A percentile compares a stretch with the other conserved stretches of the same genome.
Conservation (phyloP, 2,888 invertebrate species). For the Pseudococcus jackbeardsleyi region DNA sequence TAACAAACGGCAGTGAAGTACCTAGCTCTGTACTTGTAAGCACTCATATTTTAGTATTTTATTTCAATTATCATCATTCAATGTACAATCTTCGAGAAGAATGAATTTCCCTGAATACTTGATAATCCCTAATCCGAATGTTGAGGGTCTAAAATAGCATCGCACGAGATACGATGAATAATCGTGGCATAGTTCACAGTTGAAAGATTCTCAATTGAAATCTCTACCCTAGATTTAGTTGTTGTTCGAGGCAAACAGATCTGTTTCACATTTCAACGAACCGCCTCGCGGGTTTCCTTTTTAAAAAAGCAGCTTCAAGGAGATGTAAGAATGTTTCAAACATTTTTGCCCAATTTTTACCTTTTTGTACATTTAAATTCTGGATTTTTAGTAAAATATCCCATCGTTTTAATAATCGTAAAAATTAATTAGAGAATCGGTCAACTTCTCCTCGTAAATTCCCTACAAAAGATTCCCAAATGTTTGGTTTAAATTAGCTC, state of each 20-base stretch:
- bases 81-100: no score
- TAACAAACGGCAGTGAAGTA: neutral
- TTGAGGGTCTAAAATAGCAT: neutral
- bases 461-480: neutral
- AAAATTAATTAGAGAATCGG: neutral
- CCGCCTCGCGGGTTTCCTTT: neutral
- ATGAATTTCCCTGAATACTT: neutral
- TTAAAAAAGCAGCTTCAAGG: neutral
- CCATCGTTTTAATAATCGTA: neutral
- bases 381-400: neutral
- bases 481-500: neutral
- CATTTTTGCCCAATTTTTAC: neutral
- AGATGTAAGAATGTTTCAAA: neutral
- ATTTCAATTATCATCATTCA: no score
- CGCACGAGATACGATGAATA: conserved; percentile 13
- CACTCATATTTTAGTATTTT: no score
- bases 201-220: conserved; percentile 21
- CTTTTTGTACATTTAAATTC: neutral
- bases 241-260: conserved; percentile 17
- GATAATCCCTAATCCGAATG: neutral
- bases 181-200: conserved; percentile 9
- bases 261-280: conserved; percentile 20
- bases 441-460: neutral
- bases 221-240: neutral
- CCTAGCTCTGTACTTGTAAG: neutral